phyloP scores from a whole-genome alignment of 2,888 invertebrate species.

The Lasioglossum leucozonium region DNA sequence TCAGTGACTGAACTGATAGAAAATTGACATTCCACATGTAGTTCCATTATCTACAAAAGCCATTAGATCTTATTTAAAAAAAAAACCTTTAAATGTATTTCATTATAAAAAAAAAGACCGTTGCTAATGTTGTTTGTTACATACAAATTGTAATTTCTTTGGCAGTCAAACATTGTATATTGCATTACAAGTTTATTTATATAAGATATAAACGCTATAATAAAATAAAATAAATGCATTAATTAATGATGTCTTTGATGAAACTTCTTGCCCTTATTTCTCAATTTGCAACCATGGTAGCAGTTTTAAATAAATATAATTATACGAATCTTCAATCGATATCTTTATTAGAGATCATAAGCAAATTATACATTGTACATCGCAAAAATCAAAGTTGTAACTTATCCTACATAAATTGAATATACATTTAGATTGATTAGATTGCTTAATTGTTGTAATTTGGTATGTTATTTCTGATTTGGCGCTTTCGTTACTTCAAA shows the following conservation, averaged over 20 bases:
- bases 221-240: conserved; percentile 46
- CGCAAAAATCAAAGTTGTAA: conserved; percentile 18
- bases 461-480: neutral
- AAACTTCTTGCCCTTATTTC: conserved; percentile 6
- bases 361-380: conserved; percentile 10
- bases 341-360: conserved; percentile 48
- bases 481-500: neutral
- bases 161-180: conserved; percentile 45
- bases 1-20: conserved; percentile 2
- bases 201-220: conserved; percentile 44
- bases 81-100: conserved; percentile 25
- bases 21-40: conserved; percentile 54
- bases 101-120: conserved; percentile 9
- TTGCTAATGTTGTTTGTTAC: conserved; percentile 5
- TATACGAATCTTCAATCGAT: neutral
- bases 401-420: conserved; percentile 20
- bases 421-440: too few relatives aligned
- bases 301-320: neutral
- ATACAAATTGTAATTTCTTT: conserved; percentile 40
- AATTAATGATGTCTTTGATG: neutral
- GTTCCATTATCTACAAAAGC: conserved; percentile 17
- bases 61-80: conserved; percentile 20
- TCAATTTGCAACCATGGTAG: neutral
- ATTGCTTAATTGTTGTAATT: neutral
- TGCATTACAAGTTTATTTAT: conserved; percentile 43